Evolutionary conservation across 64 coral and sea anemone genomes (phyloP).

Genomic region (Stichodactyla mertensii): DNA sequence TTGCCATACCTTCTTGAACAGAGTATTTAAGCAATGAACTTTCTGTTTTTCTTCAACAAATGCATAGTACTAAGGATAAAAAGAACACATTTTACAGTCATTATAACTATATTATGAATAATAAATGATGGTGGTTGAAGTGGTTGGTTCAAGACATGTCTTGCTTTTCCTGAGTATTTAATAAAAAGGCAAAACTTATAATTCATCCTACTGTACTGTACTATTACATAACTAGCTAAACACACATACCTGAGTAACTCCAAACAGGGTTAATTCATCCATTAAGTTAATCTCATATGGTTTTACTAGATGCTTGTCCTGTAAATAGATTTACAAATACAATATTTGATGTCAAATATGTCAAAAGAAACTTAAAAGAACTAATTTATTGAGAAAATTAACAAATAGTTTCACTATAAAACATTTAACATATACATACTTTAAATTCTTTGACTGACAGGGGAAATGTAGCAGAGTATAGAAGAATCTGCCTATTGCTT

Average conservation of each 20-base stretch:
- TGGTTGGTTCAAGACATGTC: too few relatives aligned
- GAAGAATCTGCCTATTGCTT: conserved; percentile 79
- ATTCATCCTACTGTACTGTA: background rate
- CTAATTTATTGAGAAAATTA: too few relatives aligned
- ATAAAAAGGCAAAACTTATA: background rate
- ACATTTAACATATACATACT: conserved; percentile 11
- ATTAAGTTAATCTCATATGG: conserved; percentile 99
- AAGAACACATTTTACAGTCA: background rate
- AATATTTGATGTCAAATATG: background rate
- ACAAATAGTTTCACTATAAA: too few relatives aligned
- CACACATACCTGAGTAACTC: conserved; percentile 84
- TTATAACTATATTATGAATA: background rate
- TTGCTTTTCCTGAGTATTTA: too few relatives aligned
- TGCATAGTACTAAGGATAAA: conserved; percentile 85
- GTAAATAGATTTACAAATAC: background rate
- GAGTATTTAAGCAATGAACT: conserved; percentile 94
- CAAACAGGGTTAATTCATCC: conserved; percentile 95
- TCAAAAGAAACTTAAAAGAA: background rate
- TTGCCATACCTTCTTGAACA: conserved; percentile 81
- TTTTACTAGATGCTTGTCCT: conserved; percentile 83
- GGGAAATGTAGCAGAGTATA: conserved; percentile 96
- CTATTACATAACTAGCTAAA: background rate
- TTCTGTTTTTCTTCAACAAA: conserved; percentile 93
- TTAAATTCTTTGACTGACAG: conserved; percentile 94
- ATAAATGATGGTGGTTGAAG: too few relatives aligned